A percentile compares a stretch with the other conserved stretches of the same genome.
Evolutionary conservation across 2,113 vertebrate genomes (phyloP).

Genomic region (Eudyptes chrysolophus): DNA sequence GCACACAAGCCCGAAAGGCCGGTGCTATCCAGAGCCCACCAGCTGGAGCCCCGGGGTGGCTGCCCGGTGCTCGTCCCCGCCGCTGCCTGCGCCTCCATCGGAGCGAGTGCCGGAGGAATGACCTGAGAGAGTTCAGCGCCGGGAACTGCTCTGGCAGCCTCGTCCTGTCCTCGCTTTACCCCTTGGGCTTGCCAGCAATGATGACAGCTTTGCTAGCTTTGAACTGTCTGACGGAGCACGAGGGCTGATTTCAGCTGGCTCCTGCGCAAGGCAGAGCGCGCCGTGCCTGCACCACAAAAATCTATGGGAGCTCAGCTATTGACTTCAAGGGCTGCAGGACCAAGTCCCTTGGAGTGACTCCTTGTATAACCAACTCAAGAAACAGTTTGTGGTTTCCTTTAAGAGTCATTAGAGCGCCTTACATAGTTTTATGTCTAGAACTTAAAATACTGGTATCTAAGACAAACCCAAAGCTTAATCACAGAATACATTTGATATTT

Average conservation of each 20-base stretch:
- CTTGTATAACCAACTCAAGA: background rate
- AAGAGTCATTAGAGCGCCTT: conserved; percentile 20
- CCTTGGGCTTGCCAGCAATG: background rate
- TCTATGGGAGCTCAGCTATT: background rate
- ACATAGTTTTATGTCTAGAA: conserved; percentile 54
- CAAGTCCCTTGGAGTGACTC: background rate
- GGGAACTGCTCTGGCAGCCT: conserved; percentile 38
- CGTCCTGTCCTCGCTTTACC: conserved; percentile 40
- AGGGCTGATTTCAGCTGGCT: conserved; percentile 43
- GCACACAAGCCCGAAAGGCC: background rate
- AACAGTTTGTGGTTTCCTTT: conserved; percentile 52
- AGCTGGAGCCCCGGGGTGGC: accelerated
- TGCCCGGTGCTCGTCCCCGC: accelerated
- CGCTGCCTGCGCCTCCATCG: accelerated
- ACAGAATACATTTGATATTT: background rate
- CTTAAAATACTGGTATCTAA: background rate
- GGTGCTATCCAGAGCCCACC: accelerated
- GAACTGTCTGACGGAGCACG: conserved; percentile 10
- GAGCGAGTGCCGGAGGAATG: background rate
- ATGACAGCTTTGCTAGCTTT: conserved; percentile 51
- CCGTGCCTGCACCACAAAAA: conserved; percentile 7
- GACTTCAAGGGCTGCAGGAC: background rate
- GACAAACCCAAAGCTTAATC: background rate
- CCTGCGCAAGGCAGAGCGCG: background rate
- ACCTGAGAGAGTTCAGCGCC: conserved; percentile 37